Conservation (phyloP, 2,888 invertebrate genomes). For the Archips xylosteana region DNA sequence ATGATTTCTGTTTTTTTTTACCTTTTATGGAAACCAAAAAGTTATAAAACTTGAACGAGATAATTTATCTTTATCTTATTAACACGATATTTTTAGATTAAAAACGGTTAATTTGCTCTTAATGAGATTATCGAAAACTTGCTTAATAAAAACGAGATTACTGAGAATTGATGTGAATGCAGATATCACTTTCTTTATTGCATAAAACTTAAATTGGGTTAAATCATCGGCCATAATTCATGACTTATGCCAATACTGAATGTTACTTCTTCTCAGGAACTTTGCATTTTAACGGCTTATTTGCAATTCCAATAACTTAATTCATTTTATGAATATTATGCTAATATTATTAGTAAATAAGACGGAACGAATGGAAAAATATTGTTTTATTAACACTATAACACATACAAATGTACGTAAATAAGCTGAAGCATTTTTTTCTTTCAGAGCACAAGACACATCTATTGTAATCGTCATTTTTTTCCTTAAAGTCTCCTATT, state of each 20-base stretch:
- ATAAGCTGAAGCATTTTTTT: neutral
- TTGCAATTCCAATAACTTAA: constrained; percentile 20
- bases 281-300: constrained; percentile 24
- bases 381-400: neutral
- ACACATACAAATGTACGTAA: neutral
- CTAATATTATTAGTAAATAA: neutral
- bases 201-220: constrained; percentile 38
- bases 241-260: constrained; percentile 19
- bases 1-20: neutral
- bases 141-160: constrained; percentile 18
- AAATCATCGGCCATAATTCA: constrained; percentile 28
- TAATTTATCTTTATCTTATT: neutral
- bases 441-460: neutral
- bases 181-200: constrained; percentile 39
- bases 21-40: neutral
- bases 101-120: constrained; percentile 2
- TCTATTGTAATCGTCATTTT: neutral
- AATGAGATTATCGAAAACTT: constrained; percentile 29
- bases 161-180: constrained; percentile 28
- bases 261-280: constrained; percentile 17
- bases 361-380: neutral
- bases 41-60: neutral
- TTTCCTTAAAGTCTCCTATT: too few relatives aligned
- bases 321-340: constrained; percentile 1
- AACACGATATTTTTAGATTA: neutral